Percentiles rank a stretch among this genome's conserved stretches.
phyloP scores from a whole-genome alignment of 2,888 invertebrate genomes.

The Tubulanus polymorphus region DNA sequence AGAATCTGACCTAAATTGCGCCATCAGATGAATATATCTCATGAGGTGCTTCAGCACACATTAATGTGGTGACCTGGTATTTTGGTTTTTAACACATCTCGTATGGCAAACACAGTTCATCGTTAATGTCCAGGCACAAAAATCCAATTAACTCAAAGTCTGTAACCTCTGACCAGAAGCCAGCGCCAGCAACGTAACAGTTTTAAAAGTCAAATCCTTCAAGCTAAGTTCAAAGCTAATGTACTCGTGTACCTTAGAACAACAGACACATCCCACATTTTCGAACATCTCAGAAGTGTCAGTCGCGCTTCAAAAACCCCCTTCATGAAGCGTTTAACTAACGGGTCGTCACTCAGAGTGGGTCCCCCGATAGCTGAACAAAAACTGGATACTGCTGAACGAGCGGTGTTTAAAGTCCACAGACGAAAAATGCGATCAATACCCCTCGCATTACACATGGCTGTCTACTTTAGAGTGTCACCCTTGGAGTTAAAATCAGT shows the following conservation, averaged over 20 bases:
- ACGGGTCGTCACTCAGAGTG: not conserved
- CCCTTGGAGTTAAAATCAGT: not conserved
- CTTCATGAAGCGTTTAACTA: constrained; percentile 4
- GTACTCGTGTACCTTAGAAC: not conserved
- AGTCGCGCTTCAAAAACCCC: constrained; percentile 3
- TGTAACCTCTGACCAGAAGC: constrained; percentile 15
- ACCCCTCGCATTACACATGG: not conserved
- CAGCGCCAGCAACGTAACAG: constrained; percentile 17
- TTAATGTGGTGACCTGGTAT: not conserved
- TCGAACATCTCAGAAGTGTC: not conserved
- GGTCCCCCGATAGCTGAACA: too few species aligned
- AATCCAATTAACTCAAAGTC: constrained; percentile 5
- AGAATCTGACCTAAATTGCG: too few species aligned
- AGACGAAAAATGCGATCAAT: not conserved
- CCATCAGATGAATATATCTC: not conserved
- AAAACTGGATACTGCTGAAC: constrained; percentile 7
- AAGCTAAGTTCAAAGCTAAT: too few species aligned
- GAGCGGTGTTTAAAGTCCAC: constrained; percentile 7
- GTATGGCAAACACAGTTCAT: not conserved
- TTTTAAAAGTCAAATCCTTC: constrained; percentile 12
- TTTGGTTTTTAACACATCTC: not conserved
- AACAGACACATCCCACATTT: not conserved
- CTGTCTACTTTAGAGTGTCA: not conserved
- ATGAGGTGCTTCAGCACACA: not conserved
- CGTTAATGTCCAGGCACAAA: not conserved